phyloP scores from a whole-genome alignment of 2,888 invertebrate genomes.

The Caenorhabditis japonica region DNA sequence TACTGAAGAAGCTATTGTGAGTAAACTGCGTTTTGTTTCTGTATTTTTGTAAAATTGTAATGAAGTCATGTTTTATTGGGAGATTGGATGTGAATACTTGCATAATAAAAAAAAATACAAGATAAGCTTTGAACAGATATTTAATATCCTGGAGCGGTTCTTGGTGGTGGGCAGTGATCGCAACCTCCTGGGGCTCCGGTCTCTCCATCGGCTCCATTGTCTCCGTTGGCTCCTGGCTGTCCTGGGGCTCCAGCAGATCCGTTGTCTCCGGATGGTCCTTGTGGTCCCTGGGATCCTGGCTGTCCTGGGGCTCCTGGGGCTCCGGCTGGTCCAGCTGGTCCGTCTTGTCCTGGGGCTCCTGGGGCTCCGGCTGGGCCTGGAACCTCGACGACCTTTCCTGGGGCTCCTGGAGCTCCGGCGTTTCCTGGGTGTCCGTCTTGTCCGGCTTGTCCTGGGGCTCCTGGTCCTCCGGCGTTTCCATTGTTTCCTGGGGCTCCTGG shows the following conservation, averaged over 20 bases:
- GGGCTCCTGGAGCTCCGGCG: conserved; percentile 64
- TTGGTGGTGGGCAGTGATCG: conserved; percentile 70
- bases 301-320: conserved; percentile 57
- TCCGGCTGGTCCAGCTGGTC: conserved; percentile 61
- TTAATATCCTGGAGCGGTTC: conserved; percentile 70
- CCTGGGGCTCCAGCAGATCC: conserved; percentile 67
- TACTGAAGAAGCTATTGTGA: conserved; percentile 21
- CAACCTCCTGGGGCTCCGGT: conserved; percentile 68
- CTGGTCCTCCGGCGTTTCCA: too few species aligned
- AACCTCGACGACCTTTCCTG: conserved; percentile 55
- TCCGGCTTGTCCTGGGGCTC: conserved; percentile 63
- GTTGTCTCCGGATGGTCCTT: conserved; percentile 64
- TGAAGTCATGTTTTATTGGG: conserved; percentile 41
- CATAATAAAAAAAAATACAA: conserved; percentile 30
- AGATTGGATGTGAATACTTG: conserved; percentile 34
- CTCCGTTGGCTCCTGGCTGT: conserved; percentile 57
- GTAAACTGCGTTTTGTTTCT: not conserved
- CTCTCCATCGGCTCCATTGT: conserved; percentile 64
- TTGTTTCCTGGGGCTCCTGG: conserved; percentile 62
- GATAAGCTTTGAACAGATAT: not conserved
- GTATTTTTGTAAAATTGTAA: not conserved
- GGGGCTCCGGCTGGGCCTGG: conserved; percentile 64
- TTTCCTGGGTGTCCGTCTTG: conserved; percentile 64
- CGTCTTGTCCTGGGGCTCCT: conserved; percentile 60
- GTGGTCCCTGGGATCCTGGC: conserved; percentile 62